Evolutionary conservation across 2,888 invertebrate species (phyloP).

Genomic region (Dryobotodes eremita): DNA sequence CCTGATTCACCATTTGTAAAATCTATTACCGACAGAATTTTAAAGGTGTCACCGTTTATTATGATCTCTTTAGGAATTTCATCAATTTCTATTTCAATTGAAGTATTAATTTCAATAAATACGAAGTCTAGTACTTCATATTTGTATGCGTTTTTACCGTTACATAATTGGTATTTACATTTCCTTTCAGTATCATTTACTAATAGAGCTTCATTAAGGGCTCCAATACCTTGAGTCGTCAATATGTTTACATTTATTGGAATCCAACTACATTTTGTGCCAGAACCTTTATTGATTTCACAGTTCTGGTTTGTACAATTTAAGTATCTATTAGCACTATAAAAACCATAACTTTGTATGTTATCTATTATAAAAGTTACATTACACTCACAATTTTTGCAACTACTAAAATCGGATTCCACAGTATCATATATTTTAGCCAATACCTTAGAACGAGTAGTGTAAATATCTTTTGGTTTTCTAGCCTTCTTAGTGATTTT

Average conservation of each 20-base stretch:
- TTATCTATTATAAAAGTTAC: slow-evolving; percentile 50
- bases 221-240: too few species aligned
- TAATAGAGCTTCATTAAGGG: too few species aligned
- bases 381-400: slow-evolving; percentile 49
- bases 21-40: slow-evolving; percentile 39
- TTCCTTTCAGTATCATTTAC: not conserved
- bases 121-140: slow-evolving; percentile 42
- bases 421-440: slow-evolving; percentile 42
- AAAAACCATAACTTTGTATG: slow-evolving; percentile 46
- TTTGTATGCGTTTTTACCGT: slow-evolving; percentile 43
- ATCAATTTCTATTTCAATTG: slow-evolving; percentile 38
- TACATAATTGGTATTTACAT: slow-evolving; percentile 45
- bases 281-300: slow-evolving; percentile 35
- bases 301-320: slow-evolving; percentile 42
- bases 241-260: too few species aligned
- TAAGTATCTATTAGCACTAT: slow-evolving; percentile 44
- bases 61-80: slow-evolving; percentile 39
- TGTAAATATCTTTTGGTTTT: too few species aligned
- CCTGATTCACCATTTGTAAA: slow-evolving; percentile 37
- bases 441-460: too few species aligned
- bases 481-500: too few species aligned
- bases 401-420: slow-evolving; percentile 44
- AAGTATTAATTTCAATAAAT: slow-evolving; percentile 44
- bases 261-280: slow-evolving; percentile 41
- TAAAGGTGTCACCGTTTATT: slow-evolving; percentile 43